Conservation (phyloP, 2,797 vertebrate genomes). For the Arremon aurantiirostris region DNA sequence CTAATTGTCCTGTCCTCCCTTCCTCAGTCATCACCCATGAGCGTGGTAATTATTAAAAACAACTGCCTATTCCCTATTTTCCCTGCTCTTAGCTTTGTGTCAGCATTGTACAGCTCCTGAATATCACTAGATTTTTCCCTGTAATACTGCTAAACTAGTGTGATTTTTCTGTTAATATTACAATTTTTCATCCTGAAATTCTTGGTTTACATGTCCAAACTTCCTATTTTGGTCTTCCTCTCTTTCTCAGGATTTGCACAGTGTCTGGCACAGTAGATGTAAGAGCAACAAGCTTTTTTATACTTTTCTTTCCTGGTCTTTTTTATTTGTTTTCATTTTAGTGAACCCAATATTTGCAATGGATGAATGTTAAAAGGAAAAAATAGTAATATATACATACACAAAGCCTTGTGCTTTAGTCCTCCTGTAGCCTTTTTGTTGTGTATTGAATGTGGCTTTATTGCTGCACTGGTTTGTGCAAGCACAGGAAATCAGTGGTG, state of each 20-base stretch:
- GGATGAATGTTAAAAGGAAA: conserved; percentile 64
- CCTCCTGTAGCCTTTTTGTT: conserved; percentile 64
- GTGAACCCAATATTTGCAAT: conserved; percentile 60
- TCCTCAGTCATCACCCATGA: conserved; percentile 95
- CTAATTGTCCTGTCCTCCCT: conserved; percentile 84
- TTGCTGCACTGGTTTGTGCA: conserved; percentile 76
- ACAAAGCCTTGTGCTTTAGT: conserved; percentile 40
- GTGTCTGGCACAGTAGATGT: conserved; percentile 78
- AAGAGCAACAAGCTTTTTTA: conserved; percentile 77
- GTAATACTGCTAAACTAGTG: conserved; percentile 28
- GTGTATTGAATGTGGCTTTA: conserved; percentile 76
- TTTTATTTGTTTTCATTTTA: conserved; percentile 41
- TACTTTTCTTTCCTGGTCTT: conserved; percentile 18
- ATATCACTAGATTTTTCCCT: conserved; percentile 35
- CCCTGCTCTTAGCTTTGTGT: conserved; percentile 81
- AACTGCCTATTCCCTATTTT: conserved; percentile 72
- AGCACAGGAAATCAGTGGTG: conserved; percentile 64
- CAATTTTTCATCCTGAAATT: conserved; percentile 27
- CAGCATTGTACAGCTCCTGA: conserved; percentile 84
- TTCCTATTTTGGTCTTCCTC: conserved; percentile 57
- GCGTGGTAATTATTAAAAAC: conserved; percentile 91
- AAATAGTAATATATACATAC: background rate
- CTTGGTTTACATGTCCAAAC: conserved; percentile 41
- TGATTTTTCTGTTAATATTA: conserved; percentile 8
- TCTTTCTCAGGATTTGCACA: conserved; percentile 82